These are phyloP conservation scores for honey bee (Apis mellifera) DNA, from an alignment of 1,140 invertebrate genomes.

Conservation along the genomic window DNA sequence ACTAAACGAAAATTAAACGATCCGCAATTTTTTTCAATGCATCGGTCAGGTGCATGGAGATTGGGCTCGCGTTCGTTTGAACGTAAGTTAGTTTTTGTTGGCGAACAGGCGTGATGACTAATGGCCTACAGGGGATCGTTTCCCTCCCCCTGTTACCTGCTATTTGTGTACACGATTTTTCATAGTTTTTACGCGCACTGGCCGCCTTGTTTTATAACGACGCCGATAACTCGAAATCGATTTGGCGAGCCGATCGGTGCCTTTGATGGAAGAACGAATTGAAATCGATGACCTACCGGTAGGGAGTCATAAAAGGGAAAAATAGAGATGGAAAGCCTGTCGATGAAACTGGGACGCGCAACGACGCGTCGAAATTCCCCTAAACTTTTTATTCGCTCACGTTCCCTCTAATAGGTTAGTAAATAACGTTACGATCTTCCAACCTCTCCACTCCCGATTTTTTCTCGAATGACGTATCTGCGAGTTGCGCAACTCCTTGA, in stretches of 20 bases:
- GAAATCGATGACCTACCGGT: conserved; percentile 51
- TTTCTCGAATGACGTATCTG: background rate
- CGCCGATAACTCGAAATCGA: conserved; percentile 64
- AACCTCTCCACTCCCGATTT: no score
- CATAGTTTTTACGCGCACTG: conserved; percentile 61
- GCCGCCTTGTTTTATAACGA: conserved; percentile 50
- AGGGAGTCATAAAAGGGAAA: conserved; percentile 15
- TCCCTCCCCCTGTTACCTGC: conserved; percentile 42
- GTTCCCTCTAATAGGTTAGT: background rate
- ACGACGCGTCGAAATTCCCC: background rate
- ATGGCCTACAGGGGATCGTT: conserved; percentile 62
- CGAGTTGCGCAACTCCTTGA: conserved; percentile 31
- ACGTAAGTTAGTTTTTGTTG: conserved; percentile 69
- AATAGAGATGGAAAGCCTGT: background rate
- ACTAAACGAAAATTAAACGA: conserved; percentile 40
- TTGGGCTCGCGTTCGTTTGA: background rate
- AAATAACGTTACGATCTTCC: conserved; percentile 2
- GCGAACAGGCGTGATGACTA: conserved; percentile 63
- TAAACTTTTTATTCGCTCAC: background rate
- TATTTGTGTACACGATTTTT: conserved; percentile 67
- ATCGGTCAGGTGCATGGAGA: no score
- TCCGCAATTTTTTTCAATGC: conserved; percentile 42
- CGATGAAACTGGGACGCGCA: background rate
- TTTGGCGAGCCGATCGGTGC: conserved; percentile 34
- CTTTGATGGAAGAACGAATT: conserved; percentile 53